Conservation (phyloP, 2,888 invertebrate species). For the Oligia fasciuncula region DNA sequence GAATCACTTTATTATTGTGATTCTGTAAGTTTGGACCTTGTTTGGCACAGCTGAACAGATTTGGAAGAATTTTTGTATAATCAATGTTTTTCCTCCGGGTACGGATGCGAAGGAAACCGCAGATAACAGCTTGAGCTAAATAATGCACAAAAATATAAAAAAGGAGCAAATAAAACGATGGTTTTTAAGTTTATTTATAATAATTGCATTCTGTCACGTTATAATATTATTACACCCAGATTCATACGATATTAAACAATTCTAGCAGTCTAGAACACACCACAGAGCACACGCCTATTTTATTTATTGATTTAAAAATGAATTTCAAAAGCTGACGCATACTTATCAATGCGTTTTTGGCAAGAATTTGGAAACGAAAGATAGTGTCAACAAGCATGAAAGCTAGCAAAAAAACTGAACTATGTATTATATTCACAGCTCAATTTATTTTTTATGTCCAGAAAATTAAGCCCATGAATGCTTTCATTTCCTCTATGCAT, state of each 20-base stretch:
- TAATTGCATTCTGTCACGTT: conserved; percentile 87
- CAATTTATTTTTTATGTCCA: conserved; percentile 21
- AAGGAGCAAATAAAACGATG: conserved; percentile 69
- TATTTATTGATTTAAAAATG: conserved; percentile 42
- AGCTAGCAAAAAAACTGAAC: conserved; percentile 45
- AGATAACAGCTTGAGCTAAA: conserved; percentile 4
- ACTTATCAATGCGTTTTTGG: conserved; percentile 42
- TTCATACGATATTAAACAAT: conserved; percentile 81
- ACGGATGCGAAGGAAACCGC: neutral
- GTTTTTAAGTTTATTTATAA: conserved; percentile 79
- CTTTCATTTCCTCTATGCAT: conserved; percentile 28
- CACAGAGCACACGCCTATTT: conserved; percentile 75
- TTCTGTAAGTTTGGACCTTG: neutral
- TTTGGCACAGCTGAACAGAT: conserved; percentile 2
- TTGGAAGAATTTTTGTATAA: neutral
- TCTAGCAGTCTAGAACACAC: conserved; percentile 81
- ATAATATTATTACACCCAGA: conserved; percentile 85
- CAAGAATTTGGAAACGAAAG: conserved; percentile 54
- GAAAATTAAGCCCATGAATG: conserved; percentile 23
- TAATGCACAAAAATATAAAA: neutral
- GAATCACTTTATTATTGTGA: neutral
- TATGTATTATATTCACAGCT: conserved; percentile 23
- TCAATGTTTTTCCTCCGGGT: neutral
- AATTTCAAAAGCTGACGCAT: conserved; percentile 49
- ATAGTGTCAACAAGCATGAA: conserved; percentile 35